Conservation (phyloP, 2,113 vertebrate genomes). For the Dicerorhinus sumatrensis region DNA sequence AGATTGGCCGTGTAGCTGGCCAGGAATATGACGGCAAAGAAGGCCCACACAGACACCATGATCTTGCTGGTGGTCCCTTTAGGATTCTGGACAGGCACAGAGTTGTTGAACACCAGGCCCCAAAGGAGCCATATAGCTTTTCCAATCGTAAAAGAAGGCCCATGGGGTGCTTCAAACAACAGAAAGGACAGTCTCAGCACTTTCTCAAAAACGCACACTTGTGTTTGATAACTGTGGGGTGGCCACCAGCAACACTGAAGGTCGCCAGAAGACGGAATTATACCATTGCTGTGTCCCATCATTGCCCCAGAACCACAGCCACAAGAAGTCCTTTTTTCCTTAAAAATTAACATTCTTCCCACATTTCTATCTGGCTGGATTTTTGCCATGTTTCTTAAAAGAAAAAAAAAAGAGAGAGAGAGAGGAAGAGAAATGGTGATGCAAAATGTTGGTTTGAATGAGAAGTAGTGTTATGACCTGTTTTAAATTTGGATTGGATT, state of each 20-base stretch:
- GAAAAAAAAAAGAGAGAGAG: background rate
- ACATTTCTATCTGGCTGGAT: background rate
- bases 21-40: constrained; percentile 99
- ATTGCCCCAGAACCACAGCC: background rate
- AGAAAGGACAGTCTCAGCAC: background rate
- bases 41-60: constrained; percentile 99
- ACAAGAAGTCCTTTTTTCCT: background rate
- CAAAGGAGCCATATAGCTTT: constrained; percentile 99
- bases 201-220: fast-evolving
- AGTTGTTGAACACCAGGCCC: constrained; percentile 99
- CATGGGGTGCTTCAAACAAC: constrained; percentile 92
- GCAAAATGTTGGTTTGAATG: constrained; percentile 31
- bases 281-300: fast-evolving
- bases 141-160: constrained; percentile 98
- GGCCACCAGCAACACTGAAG: background rate
- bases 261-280: background rate
- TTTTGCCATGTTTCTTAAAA: background rate
- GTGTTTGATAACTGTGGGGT: fast-evolving
- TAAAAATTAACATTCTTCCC: constrained; percentile 7
- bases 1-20: constrained; percentile 99
- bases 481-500: constrained; percentile 64
- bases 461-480: constrained; percentile 33
- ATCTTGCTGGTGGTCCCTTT: constrained; percentile 99
- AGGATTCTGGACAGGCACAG: constrained; percentile 98
- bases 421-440: background rate